Evolutionary conservation across 2,888 invertebrate species (phyloP), one percentile per base, ranked within the genome.

Genomic region (Leptinotarsa tumamoca): DNA sequence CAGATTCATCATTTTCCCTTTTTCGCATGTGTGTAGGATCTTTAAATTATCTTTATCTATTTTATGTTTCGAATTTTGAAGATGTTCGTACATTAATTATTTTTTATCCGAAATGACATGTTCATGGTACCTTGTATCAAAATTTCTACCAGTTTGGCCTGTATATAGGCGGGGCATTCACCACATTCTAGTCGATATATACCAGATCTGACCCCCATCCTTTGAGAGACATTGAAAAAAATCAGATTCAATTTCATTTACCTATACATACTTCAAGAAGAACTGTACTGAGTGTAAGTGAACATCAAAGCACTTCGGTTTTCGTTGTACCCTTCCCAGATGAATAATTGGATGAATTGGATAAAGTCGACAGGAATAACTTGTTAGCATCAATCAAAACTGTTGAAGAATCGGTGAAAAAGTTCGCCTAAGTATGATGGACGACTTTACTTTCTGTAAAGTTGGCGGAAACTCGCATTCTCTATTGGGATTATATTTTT

Each of bases 371-470:
- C 69, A 18, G 18, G 58, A 52, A 54, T 69, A 69, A 69, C 71
- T 66, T 71, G 71, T 71, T 71, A 56, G 67, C 67, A 72, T 72
- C 72, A 54, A 72, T 72, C 72, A 72, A 67, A 66, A 54, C n/a
- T 72, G 72, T 23, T 33, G 5, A 27, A 72, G 72, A 54, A 72
- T 56, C 56, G 43, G 43, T 18, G 43, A 43, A 56, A 69, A 56
- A 69, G 54, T 52, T 43, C 27, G 10, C 10, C 27, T 56, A 33
- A 69, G 69, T 69, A 69, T 69, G 69, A 69, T 69, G 43, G 33
- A 69, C 33, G 69, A 33, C 56, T 54, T 56, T 69, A 69, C 56
- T 69, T 69, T 69, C 43, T 33, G 63, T 33, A 43, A 63, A 43
- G 63, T 63, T n/a, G n/a, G 63, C 63, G 33, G 63, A 43, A 63